Base-by-base conservation (phyloP, 2,113 vertebrate genomes). In the Rattus norvegicus region DNA sequence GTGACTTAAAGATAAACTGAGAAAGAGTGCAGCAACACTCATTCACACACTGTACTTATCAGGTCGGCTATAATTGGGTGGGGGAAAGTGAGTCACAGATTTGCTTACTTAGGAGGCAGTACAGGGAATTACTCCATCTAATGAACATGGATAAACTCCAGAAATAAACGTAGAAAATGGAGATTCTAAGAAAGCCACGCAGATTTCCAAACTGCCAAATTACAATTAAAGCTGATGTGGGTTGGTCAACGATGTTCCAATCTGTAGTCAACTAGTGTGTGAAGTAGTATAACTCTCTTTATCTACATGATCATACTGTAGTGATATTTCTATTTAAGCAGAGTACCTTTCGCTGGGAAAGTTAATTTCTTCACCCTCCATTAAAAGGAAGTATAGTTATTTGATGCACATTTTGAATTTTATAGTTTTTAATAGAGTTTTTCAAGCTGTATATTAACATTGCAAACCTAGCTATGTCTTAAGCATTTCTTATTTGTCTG, bases 81-180 rank as follows among this genome's bases (percentile, higher is more conserved):
- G 85, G 30, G 14, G 14, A 43, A 85, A 90, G 90, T 94, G 93
- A 94, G 59, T 94, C 90, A 95, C 11, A 33, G 9, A 26, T 80
- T 92, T 96, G 22, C 30, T 87, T 84, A 61, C 49, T 61, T 63
- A 88, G 30, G 89, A n/a, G 69, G 83, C 88, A 70, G 84, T 81
- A 76, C 43, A 73, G 63, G 87, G 52, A 92, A 77, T 91, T 91
- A 92, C 36, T 52, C 2, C 17, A 93, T 67, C 59, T 94, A 39
- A 94, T 65, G 94, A 87, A 47, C 30, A 84, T 92, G 59, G 22
- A 70, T 85, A 6, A 81, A 96, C 52, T 96, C 90, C 90, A 97
- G 72, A 87, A 96, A 97, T 63, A 16, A 95, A 95, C 70, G 56
- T 52, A 49, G 43, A 93, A 96, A 13, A 84, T 61, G 19, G 49